Conservation (phyloP, 2,113 vertebrate species). For the Apteryx owenii region DNA sequence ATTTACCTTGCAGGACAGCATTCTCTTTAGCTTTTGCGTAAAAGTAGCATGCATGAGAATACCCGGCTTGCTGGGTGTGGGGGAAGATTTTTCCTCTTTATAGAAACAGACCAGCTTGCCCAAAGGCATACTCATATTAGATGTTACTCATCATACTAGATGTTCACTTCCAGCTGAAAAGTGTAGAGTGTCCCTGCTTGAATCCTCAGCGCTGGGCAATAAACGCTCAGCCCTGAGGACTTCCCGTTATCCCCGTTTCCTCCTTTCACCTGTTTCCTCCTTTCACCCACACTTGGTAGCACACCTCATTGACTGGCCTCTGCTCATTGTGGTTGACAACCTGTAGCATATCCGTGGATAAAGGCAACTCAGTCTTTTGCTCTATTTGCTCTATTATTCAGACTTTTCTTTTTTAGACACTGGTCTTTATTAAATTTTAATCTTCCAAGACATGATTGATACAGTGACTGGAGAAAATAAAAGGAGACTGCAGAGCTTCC, state of each 20-base stretch:
- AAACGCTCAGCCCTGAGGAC: neutral
- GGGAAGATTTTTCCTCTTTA: neutral
- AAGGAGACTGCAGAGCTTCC: neutral
- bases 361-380: neutral
- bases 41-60: neutral
- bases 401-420: slow-evolving; percentile 30
- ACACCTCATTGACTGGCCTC: neutral
- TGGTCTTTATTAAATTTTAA: slow-evolving; percentile 54
- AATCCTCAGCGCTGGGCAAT: neutral
- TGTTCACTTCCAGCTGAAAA: neutral
- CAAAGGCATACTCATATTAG: neutral
- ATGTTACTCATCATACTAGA: neutral
- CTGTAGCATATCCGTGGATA: neutral
- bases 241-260: neutral
- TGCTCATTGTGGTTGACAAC: neutral
- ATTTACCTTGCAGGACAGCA: neutral
- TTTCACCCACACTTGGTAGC: neutral
- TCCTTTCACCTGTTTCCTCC: neutral
- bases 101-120: neutral
- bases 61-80: neutral
- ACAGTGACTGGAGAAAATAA: slow-evolving; percentile 31
- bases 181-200: neutral
- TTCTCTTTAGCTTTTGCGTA: neutral
- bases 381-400: slow-evolving; percentile 29
- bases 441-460: neutral